These are phyloP conservation scores for Pseudois nayaur DNA, from an alignment of 2,113 vertebrate species.

Conservation along the genomic window DNA sequence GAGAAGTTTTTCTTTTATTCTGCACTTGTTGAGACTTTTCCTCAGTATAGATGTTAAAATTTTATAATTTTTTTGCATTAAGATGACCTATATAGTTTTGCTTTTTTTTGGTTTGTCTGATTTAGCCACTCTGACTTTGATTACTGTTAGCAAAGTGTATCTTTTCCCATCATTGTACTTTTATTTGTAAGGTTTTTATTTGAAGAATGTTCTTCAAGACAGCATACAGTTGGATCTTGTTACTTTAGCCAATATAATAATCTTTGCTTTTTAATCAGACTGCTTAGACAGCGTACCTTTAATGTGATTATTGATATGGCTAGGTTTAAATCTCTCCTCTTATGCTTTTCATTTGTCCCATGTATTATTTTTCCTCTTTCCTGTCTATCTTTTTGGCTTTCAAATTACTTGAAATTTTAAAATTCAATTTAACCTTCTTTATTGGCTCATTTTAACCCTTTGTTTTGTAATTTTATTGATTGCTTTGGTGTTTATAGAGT, in stretches of 20 bases:
- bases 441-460: neutral
- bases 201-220: neutral
- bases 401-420: neutral
- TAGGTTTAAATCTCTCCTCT: neutral
- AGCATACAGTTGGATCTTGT: neutral
- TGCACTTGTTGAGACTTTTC: neutral
- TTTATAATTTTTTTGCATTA: neutral
- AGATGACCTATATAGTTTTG: neutral
- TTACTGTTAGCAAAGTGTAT: neutral
- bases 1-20: neutral
- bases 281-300: neutral
- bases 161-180: neutral
- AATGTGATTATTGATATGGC: neutral
- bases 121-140: neutral
- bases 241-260: neutral
- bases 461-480: neutral
- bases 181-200: neutral
- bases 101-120: neutral
- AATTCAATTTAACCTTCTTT: neutral
- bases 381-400: neutral
- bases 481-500: neutral
- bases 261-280: neutral
- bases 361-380: neutral
- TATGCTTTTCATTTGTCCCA: neutral
- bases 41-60: neutral